phyloP scores from a whole-genome alignment of 2,113 vertebrate genomes.

The Dunckerocampus dactyliophorus region DNA sequence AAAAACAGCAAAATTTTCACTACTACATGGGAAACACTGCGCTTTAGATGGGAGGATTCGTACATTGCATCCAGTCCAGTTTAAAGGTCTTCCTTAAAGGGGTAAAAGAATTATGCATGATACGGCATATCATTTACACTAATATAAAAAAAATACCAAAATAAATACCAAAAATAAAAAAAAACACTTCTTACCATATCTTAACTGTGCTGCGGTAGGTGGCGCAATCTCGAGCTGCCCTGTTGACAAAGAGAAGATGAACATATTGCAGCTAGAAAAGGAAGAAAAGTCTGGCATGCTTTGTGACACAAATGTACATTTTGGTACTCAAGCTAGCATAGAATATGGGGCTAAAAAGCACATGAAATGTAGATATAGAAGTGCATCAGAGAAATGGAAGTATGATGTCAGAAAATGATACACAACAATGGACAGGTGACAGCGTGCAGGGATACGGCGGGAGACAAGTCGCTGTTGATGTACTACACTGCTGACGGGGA shows the following conservation, averaged over 20 bases:
- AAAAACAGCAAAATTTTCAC: conserved; percentile 24
- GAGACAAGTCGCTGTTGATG: too few relatives aligned
- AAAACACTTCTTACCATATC: conserved; percentile 57
- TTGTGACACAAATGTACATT: conserved; percentile 7
- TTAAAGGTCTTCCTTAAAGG: background rate
- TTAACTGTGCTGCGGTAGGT: conserved; percentile 61
- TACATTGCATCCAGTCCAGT: background rate
- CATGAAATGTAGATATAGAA: conserved; percentile 6
- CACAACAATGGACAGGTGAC: background rate
- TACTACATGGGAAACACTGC: background rate
- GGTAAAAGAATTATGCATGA: background rate
- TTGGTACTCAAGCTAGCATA: background rate
- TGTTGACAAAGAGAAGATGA: conserved; percentile 37
- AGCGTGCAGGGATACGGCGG: too few relatives aligned
- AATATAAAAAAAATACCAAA: background rate
- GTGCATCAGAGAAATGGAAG: background rate
- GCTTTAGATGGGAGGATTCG: background rate
- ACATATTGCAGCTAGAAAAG: background rate
- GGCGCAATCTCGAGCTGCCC: conserved; percentile 58
- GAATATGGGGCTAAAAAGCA: background rate
- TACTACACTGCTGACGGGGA: too few relatives aligned
- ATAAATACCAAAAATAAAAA: background rate
- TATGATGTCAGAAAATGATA: conserved; percentile 8
- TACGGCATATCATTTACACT: background rate
- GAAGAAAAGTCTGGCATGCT: conserved; percentile 6